Conservation (phyloP, 2,113 vertebrate genomes). For the Antechinus flavipes region DNA sequence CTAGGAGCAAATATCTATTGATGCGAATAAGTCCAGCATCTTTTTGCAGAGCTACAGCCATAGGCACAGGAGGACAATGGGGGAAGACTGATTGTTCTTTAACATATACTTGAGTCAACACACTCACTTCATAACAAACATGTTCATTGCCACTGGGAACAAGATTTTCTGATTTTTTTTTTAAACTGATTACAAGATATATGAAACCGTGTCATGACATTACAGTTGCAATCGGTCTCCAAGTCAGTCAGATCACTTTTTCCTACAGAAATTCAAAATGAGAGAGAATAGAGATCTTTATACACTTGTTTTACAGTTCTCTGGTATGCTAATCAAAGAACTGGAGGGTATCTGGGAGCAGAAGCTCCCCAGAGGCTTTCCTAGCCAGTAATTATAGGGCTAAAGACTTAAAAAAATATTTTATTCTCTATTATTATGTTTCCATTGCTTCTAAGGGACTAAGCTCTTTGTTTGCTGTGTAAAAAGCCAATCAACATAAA, state of each 20-base stretch:
- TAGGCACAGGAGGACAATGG: background rate
- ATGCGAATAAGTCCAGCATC: slow-evolving; percentile 63
- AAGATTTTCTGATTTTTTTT: slow-evolving; percentile 35
- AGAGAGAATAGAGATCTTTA: slow-evolving; percentile 61
- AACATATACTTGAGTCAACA: slow-evolving; percentile 24
- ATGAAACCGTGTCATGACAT: background rate
- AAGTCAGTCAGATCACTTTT: slow-evolving; percentile 14
- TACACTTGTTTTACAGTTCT: slow-evolving; percentile 27
- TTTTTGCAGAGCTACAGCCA: slow-evolving; percentile 57
- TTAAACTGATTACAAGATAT: slow-evolving; percentile 42
- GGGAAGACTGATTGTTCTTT: slow-evolving; percentile 44
- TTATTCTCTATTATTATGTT: slow-evolving; percentile 47
- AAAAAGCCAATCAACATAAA: background rate
- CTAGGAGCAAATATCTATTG: slow-evolving; percentile 51
- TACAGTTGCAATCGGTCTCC: slow-evolving; percentile 20
- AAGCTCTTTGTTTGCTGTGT: background rate
- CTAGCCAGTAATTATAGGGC: slow-evolving; percentile 40
- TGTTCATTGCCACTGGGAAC: slow-evolving; percentile 36
- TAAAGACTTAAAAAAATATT: slow-evolving; percentile 38
- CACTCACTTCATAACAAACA: slow-evolving; percentile 27
- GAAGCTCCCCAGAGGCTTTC: slow-evolving; percentile 6
- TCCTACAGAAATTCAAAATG: background rate
- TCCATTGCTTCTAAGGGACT: slow-evolving; percentile 35
- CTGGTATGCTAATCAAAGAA: slow-evolving; percentile 27
- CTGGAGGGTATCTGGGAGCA: slow-evolving; percentile 27